Percentiles rank a stretch among this genome's conserved stretches.
Conservation (phyloP, 1,140 invertebrate species). For the Homarus americanus region DNA sequence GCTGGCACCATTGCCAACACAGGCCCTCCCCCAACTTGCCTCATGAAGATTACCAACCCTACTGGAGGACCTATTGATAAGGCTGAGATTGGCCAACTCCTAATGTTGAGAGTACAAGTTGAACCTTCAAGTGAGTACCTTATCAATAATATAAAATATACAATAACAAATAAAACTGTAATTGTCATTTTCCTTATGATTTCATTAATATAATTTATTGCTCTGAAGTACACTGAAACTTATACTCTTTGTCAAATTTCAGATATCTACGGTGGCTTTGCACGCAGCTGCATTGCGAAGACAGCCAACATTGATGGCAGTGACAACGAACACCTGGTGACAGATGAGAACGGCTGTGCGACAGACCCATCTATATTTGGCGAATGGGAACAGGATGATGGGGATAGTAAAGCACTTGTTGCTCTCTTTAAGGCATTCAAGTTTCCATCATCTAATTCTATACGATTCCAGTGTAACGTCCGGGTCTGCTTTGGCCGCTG, state of each 20-base stretch:
- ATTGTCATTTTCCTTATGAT: too few relatives aligned
- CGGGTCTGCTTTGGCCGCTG: slow-evolving; percentile 96
- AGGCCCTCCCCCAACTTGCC: slow-evolving; percentile 95
- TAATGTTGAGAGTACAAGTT: slow-evolving; percentile 95
- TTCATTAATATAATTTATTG: not conserved
- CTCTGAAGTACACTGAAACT: not conserved
- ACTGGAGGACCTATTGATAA: slow-evolving; percentile 92
- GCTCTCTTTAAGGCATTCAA: slow-evolving; percentile 97
- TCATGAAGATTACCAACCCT: slow-evolving; percentile 93
- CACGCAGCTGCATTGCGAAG: slow-evolving; percentile 93
- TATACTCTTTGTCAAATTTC: slow-evolving; percentile 5
- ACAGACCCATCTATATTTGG: slow-evolving; percentile 95
- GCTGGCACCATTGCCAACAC: slow-evolving; percentile 97
- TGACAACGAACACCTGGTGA: slow-evolving; percentile 94
- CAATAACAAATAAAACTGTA: too few relatives aligned
- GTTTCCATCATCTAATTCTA: slow-evolving; percentile 96
- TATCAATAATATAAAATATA: too few relatives aligned
- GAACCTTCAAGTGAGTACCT: slow-evolving; percentile 83
- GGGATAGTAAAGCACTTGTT: slow-evolving; percentile 86
- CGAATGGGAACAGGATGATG: slow-evolving; percentile 93
- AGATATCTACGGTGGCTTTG: slow-evolving; percentile 96
- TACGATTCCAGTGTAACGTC: slow-evolving; percentile 97
- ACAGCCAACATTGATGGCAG: slow-evolving; percentile 90
- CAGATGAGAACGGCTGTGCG: slow-evolving; percentile 95
- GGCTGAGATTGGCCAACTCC: slow-evolving; percentile 94